Evolutionary conservation across 2,113 vertebrate genomes (phyloP).

Genomic region (Sclerurus mexicanus): DNA sequence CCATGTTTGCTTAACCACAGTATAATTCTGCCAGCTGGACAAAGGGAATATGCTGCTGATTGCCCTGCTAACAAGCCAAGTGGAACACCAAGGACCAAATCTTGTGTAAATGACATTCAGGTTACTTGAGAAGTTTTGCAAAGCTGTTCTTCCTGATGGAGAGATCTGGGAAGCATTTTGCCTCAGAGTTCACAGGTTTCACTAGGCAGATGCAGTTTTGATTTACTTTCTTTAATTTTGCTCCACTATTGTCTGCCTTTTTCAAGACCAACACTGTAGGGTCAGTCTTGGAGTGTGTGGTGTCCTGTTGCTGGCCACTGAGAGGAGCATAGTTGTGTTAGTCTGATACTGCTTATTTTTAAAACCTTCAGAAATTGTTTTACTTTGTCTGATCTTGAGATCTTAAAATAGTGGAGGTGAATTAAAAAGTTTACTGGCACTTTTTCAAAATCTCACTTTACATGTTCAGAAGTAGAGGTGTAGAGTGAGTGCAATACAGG

Average conservation of each 20-base stretch:
- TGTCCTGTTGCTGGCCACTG: not conserved
- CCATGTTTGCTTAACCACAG: not conserved
- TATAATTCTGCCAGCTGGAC: not conserved
- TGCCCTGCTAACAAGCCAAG: not conserved
- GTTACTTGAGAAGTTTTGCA: constrained; percentile 13
- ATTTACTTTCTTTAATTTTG: not conserved
- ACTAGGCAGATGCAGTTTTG: not conserved
- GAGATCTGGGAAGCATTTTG: not conserved
- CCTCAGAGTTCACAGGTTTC: not conserved
- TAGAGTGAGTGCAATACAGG: not conserved
- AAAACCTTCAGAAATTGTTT: not conserved
- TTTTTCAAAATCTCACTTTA: not conserved
- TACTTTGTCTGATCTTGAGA: not conserved
- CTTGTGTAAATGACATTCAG: not conserved
- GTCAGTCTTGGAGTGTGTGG: not conserved
- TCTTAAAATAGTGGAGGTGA: not conserved
- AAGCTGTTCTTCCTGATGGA: not conserved
- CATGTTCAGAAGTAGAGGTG: not conserved
- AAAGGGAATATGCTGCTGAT: not conserved
- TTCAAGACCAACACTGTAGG: not conserved
- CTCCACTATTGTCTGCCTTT: not conserved
- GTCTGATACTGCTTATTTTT: not conserved
- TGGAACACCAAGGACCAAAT: not conserved
- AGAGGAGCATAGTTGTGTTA: not conserved
- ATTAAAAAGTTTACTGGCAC: not conserved